Evolutionary conservation across 2,888 invertebrate genomes (phyloP), one percentile per base, ranked within the genome.

Genomic region (Euphydryas editha): DNA sequence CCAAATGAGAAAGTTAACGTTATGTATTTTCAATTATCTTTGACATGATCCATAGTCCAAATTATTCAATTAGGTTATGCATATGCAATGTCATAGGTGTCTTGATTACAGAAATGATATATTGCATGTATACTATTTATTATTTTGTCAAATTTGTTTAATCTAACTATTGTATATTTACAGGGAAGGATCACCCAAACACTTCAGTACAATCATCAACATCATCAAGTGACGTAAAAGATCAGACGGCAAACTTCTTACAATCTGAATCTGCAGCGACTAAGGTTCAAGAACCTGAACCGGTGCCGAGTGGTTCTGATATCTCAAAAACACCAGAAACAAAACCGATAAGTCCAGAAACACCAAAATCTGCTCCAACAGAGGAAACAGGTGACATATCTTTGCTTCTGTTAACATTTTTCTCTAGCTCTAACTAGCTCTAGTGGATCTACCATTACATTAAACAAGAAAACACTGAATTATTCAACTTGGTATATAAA

Each of bases 241-340:
- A 83, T 37, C 84, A 88, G 60, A 88, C 89, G 0, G 74, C 73
- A 0, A 82, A 70, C 63, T 72, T 90, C 10, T 68, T 89, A 1
- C 82, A 85, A 59, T 62, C 85, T 0, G 91, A 91, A 56, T 76
- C 78, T 0, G 36, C 2, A 17, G n/a, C 5, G 1, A 17, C 36
- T 8, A n/a, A 36, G 17, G 11, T n/a, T 4, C 36, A 30, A 36
- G 54, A 30, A 3, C 8, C n/a, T 15, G 17, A 54, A 15, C 17
- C 51, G 15, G 54, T n/a, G 17, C 17, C 36, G 17, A 54, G 17
- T 17, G 17, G 10, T 18, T 36, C 54, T 11, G 17, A 36, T 36
- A 11, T 15, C n/a, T 7, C 30, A n/a, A 51, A 51, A n/a, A n/a
- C 0, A 4, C 47, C 10, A 13, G 20, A 51, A 24, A 2, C 11